Evolutionary conservation across 1,140 invertebrate species (phyloP), one percentile per base, ranked within the genome.

Genomic region (Theocolax elegans): DNA sequence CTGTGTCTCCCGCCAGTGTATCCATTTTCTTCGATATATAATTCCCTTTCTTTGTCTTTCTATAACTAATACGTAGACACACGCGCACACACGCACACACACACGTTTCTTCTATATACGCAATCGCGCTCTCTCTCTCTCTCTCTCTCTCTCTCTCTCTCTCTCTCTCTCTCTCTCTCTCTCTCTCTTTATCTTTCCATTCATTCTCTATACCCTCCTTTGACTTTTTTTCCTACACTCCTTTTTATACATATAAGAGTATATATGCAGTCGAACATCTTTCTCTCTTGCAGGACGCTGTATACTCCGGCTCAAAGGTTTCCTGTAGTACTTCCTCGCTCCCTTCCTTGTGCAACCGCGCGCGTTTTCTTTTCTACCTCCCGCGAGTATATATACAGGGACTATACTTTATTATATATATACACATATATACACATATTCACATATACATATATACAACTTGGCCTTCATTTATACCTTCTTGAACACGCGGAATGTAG

Each of bases 401-500:
- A n/a, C 17, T 23, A 21, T 51, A 4, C 48, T 31, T 12, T 27
- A 21, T 27, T 53, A 3, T 25, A 42, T 40, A 59, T 23, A 42
- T 19, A 42, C 35, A 10, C 10, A 35, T 35, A 35, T 35, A 35
- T 35, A 10, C 10, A 35, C 10, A 35, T 4, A 10, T 35, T 10
- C 13, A n/a, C n/a, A n/a, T n/a, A n/a, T n/a, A n/a, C n/a, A n/a
- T n/a, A n/a, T n/a, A n/a, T n/a, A n/a, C n/a, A n/a, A n/a, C 35
- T 63, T 54, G 49, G 63, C 48, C 62, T 63, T 64, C 60, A 35
- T 40, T 21, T n/a, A n/a, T n/a, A n/a, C 35, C 42, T 42, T 21
- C 19, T 40, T 21, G 19, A 21, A n/a, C n/a, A 19, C 19, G 19
- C 60, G 48, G 46, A 31, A 64, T 40, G 46, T 64, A 64, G 48